These are phyloP conservation scores for Axinella damicornis DNA, from an alignment of 37 sponge, comb jelly and placozoan species.

Conservation along the genomic window DNA sequence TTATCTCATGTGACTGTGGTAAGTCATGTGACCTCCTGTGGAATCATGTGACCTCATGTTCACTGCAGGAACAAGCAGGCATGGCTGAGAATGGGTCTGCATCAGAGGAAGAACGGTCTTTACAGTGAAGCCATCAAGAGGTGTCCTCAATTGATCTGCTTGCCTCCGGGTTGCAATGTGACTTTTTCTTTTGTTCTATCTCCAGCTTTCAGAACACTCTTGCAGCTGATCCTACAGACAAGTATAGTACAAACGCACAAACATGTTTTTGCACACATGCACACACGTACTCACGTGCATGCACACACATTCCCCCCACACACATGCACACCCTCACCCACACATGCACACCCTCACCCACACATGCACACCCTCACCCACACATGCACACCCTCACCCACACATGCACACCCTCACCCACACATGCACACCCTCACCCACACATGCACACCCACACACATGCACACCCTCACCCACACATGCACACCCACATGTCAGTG, in stretches of 20 bases:
- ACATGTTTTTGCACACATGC: too few species aligned
- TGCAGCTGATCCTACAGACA: conserved; percentile 11
- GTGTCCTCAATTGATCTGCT: conserved; percentile 6
- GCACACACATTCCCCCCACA: not conserved
- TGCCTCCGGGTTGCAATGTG: not conserved
- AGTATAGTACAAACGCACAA: conserved; percentile 6
- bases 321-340: not conserved
- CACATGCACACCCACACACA: not conserved
- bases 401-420: not conserved
- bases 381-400: not conserved
- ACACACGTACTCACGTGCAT: too few species aligned
- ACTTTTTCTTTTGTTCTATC: conserved; percentile 5
- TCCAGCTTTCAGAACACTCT: conserved; percentile 59
- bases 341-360: not conserved
- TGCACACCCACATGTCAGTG: not conserved
- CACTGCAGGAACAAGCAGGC: conserved; percentile 58
- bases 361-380: not conserved
- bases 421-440: not conserved
- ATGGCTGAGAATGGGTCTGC: conserved; percentile 83
- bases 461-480: not conserved
- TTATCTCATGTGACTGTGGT: not conserved
- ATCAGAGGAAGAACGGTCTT: conserved; percentile 45
- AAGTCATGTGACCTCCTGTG: too few species aligned
- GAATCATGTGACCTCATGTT: not conserved
- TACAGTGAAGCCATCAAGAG: conserved; percentile 75